A percentile compares a stretch with the other conserved stretches of the same genome.
Conservation (phyloP, 1,140 invertebrate genomes). For the Asobara japonica region DNA sequence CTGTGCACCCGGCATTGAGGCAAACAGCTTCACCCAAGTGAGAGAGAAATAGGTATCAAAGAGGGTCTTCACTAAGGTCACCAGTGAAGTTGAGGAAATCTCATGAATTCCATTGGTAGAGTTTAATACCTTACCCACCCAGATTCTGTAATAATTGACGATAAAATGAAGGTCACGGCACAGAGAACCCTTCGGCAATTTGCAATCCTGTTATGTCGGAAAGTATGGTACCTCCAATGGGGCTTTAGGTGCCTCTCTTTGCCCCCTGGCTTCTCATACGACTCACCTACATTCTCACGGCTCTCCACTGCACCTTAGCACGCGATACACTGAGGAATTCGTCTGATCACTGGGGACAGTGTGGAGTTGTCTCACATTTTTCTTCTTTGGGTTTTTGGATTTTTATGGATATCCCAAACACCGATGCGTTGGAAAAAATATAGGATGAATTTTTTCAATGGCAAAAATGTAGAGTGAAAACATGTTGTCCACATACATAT, state of each 20-base stretch:
- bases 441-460: no score
- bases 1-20: background rate
- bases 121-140: background rate
- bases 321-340: background rate
- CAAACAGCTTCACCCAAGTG: constrained; percentile 1
- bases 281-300: constrained; percentile 12
- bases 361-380: background rate
- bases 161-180: constrained; percentile 14
- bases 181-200: constrained; percentile 5
- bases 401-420: no score
- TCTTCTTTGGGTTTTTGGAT: no score
- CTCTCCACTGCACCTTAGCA: background rate
- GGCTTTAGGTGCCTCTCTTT: background rate
- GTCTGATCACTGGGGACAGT: background rate
- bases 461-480: no score
- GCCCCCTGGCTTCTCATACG: background rate
- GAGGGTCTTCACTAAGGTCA: background rate
- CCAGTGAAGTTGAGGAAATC: background rate
- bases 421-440: no score
- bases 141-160: constrained; percentile 8
- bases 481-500: no score
- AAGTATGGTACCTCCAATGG: background rate
- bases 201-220: constrained; percentile 8
- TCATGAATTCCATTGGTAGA: background rate
- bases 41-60: constrained; percentile 11